Conservation (phyloP, 2,888 invertebrate genomes). For the Orgyia antiqua region DNA sequence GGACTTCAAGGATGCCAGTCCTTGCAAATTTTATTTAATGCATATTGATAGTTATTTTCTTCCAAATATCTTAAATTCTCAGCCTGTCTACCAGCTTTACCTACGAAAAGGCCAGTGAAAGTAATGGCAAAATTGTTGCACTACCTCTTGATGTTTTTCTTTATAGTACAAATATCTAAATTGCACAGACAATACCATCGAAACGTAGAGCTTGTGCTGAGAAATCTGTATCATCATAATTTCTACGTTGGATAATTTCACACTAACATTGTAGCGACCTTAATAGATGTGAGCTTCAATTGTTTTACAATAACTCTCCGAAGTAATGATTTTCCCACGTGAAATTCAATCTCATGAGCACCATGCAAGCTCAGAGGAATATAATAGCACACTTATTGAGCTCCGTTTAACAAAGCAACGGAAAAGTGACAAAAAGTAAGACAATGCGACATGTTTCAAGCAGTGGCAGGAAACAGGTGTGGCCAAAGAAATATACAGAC, state of each 20-base stretch:
- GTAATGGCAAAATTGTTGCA: too few species aligned
- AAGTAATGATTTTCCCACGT: slow-evolving; percentile 21
- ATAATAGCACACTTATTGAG: slow-evolving; percentile 20
- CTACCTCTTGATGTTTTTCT: too few species aligned
- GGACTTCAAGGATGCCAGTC: too few species aligned
- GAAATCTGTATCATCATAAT: slow-evolving; percentile 6
- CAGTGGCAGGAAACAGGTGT: slow-evolving; percentile 47
- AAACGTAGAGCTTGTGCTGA: too few species aligned
- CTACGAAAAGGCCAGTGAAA: too few species aligned
- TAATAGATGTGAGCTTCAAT: slow-evolving; percentile 15
- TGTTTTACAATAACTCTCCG: slow-evolving; percentile 17
- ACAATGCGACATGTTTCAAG: slow-evolving; percentile 46
- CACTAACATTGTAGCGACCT: slow-evolving; percentile 18
- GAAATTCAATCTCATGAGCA: slow-evolving; percentile 21
- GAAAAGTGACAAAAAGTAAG: slow-evolving; percentile 43
- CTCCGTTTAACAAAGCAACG: slow-evolving; percentile 38
- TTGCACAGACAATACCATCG: too few species aligned
- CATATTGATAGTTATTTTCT: too few species aligned
- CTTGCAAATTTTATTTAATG: too few species aligned
- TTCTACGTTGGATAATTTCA: slow-evolving; percentile 19
- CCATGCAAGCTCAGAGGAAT: slow-evolving; percentile 9
- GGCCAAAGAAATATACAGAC: slow-evolving; percentile 25
- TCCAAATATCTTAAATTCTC: too few species aligned
- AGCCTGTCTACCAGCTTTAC: too few species aligned
- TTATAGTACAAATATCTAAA: too few species aligned